phyloP scores from a whole-genome alignment of 2,888 invertebrate genomes.

The Parasteatoda lunata region DNA sequence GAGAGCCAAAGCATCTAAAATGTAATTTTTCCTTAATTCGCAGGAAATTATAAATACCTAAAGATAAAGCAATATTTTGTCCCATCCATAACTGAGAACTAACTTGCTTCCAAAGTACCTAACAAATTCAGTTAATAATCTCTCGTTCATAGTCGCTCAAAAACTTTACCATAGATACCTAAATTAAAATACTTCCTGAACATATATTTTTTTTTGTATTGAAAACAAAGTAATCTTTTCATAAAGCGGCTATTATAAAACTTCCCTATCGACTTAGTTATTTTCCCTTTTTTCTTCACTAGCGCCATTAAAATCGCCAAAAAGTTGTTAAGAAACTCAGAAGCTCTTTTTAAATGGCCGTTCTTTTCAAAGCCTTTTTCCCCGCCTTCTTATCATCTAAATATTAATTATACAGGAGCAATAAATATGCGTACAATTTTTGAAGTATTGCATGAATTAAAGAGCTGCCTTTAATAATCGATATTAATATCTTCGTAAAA shows the following conservation, averaged over 20 bases:
- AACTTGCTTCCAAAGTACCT: too few species aligned
- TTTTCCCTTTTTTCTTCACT: neutral
- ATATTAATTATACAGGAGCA: neutral
- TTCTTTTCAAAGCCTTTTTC: neutral
- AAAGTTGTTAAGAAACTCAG: slow-evolving; percentile 1
- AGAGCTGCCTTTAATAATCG: neutral
- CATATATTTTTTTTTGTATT: neutral
- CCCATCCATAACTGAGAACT: too few species aligned
- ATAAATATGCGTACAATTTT: slow-evolving; percentile 3
- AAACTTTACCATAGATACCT: too few species aligned
- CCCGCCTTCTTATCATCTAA: neutral
- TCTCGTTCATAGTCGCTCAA: too few species aligned
- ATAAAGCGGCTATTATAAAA: neutral
- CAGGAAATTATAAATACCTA: too few species aligned
- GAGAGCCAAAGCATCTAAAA: too few species aligned
- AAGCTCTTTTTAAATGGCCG: neutral
- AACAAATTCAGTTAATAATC: too few species aligned
- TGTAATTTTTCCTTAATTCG: too few species aligned
- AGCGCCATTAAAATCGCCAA: neutral
- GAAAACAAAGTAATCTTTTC: neutral
- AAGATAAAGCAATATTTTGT: too few species aligned
- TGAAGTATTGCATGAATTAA: slow-evolving; percentile 5
- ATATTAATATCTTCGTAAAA: slow-evolving; percentile 9
- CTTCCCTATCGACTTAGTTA: neutral
- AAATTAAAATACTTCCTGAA: too few species aligned